Percentiles rank a stretch among this genome's conserved stretches.
These are phyloP conservation scores for Etheostoma spectabile DNA, from an alignment of 2,113 vertebrate species.

Conservation along the genomic window DNA sequence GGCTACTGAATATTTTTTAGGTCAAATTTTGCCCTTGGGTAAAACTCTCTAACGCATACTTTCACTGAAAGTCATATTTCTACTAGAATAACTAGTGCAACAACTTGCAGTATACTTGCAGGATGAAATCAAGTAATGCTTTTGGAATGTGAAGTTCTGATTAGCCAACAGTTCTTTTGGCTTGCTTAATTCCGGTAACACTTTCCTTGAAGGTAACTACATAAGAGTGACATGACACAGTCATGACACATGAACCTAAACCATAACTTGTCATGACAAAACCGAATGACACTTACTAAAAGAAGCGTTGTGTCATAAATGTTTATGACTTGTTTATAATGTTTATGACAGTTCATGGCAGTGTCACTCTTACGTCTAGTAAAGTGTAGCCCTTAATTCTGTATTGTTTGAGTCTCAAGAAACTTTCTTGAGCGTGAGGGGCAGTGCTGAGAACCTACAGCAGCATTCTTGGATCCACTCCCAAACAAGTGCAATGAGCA, in stretches of 20 bases:
- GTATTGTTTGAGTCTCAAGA: conserved; percentile 7
- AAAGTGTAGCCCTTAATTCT: not conserved
- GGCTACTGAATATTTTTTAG: conserved; percentile 43
- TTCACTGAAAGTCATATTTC: conserved; percentile 4
- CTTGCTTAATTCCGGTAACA: not conserved
- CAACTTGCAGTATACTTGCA: no score
- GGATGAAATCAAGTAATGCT: not conserved
- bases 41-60: conserved; percentile 19
- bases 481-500: not conserved
- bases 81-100: not conserved
- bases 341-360: no score
- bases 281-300: no score
- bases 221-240: no score
- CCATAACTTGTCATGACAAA: no score
- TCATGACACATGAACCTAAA: no score
- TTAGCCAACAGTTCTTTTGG: not conserved
- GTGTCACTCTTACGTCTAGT: no score
- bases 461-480: not conserved
- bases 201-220: no score
- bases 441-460: not conserved
- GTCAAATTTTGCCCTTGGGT: conserved; percentile 40
- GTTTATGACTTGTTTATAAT: no score
- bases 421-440: not conserved
- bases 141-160: not conserved
- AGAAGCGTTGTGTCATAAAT: no score